phyloP scores from a whole-genome alignment of 2,888 invertebrate genomes.

The Halocaridina rubra region DNA sequence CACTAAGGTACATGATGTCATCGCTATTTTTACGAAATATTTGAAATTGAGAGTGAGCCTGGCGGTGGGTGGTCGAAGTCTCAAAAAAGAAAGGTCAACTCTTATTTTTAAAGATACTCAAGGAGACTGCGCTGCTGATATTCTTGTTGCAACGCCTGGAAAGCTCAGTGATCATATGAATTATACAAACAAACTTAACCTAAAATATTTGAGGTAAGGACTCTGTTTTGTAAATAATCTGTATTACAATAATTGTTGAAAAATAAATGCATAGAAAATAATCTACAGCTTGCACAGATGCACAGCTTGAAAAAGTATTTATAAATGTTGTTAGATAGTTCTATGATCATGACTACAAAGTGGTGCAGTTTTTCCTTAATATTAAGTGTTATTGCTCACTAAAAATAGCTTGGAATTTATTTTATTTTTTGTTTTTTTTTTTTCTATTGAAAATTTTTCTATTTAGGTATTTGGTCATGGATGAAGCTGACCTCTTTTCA shows the following conservation, averaged over 20 bases:
- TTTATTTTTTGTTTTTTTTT: too few species aligned
- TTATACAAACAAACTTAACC: constrained; percentile 81
- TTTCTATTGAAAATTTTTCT: neutral
- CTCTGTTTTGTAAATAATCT: too few species aligned
- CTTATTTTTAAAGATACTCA: constrained; percentile 33
- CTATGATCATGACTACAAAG: too few species aligned
- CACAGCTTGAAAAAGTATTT: too few species aligned
- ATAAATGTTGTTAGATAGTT: too few species aligned
- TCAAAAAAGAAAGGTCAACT: constrained; percentile 67
- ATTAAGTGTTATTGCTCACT: too few species aligned
- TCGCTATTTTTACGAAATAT: constrained; percentile 75
- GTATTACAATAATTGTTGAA: too few species aligned
- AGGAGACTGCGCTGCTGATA: constrained; percentile 73
- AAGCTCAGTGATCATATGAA: constrained; percentile 91
- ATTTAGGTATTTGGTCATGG: constrained; percentile 81
- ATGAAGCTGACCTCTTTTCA: constrained; percentile 96
- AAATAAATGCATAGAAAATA: too few species aligned
- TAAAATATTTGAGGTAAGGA: constrained; percentile 73
- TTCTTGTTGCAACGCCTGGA: constrained; percentile 93
- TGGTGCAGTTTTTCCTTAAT: too few species aligned
- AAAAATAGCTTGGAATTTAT: too few species aligned
- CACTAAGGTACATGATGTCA: constrained; percentile 76
- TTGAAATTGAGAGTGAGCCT: constrained; percentile 79
- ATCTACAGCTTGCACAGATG: too few species aligned
- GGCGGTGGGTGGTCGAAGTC: constrained; percentile 75